Percentiles rank a stretch among this genome's conserved stretches.
These are phyloP conservation scores for Acromyrmex charruanus DNA, from an alignment of 1,140 invertebrate genomes.

Conservation along the genomic window DNA sequence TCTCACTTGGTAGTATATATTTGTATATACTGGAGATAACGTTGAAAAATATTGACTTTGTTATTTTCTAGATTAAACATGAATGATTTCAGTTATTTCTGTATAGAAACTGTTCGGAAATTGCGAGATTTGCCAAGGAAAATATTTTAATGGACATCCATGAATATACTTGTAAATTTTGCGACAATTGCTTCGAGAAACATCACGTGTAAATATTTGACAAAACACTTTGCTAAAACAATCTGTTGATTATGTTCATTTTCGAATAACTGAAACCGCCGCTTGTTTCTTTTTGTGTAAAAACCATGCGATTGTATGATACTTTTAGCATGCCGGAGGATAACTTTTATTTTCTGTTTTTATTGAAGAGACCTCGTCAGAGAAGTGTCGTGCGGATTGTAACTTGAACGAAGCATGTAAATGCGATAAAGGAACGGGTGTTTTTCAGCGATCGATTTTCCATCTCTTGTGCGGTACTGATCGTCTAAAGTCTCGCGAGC, in stretches of 20 bases:
- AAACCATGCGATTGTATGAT: not conserved
- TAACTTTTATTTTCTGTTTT: conserved; percentile 12
- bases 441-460: conserved; percentile 34
- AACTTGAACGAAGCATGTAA: conserved; percentile 9
- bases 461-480: conserved; percentile 28
- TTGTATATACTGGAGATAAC: not conserved
- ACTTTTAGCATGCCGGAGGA: not conserved
- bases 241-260: not conserved
- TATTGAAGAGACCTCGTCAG: not conserved
- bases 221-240: not conserved
- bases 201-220: not conserved
- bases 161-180: not conserved
- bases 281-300: not conserved
- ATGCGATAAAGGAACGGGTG: not conserved
- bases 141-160: not conserved
- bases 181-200: not conserved
- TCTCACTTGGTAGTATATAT: not conserved
- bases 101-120: not conserved
- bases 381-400: not conserved
- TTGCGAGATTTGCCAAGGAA: not conserved
- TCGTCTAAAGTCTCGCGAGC: conserved; percentile 8
- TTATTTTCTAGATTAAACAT: not conserved
- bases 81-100: not conserved
- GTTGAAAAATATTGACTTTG: not conserved
- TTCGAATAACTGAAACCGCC: not conserved